Conservation (phyloP, 2,888 invertebrate genomes). For the Sycophila texana region DNA sequence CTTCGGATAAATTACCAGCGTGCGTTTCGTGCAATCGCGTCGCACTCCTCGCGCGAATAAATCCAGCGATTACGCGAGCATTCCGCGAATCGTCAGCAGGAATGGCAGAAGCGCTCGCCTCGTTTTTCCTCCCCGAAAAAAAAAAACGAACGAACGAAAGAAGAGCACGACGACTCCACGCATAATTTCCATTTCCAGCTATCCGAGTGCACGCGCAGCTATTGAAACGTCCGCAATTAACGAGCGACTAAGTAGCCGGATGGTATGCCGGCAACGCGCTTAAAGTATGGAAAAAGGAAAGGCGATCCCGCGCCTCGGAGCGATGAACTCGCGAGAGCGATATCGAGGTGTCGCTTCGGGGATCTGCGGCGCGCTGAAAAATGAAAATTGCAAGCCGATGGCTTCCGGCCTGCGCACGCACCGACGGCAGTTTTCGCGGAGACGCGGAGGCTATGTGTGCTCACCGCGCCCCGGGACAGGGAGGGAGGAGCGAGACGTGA, state of each 20-base stretch:
- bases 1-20: too few species aligned
- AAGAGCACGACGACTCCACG: neutral
- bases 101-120: neutral
- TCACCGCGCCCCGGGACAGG: neutral
- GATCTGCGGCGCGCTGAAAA: neutral
- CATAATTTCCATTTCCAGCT: neutral
- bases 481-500: neutral
- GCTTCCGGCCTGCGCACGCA: neutral
- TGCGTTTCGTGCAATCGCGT: neutral
- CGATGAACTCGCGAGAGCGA: conserved; percentile 45
- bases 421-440: neutral
- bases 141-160: neutral
- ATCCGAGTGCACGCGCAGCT: neutral
- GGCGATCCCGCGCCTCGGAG: conserved; percentile 25
- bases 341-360: neutral
- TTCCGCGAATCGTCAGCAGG: neutral
- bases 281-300: neutral
- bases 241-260: conserved; percentile 12
- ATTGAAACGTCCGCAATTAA: conserved; percentile 33
- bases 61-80: conserved; percentile 3
- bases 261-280: neutral
- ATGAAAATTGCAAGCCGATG: conserved; percentile 31
- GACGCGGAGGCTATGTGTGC: neutral
- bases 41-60: neutral
- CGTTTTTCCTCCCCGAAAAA: neutral